Conservation (phyloP, 2,113 vertebrate species). For the Orycteropus afer region DNA sequence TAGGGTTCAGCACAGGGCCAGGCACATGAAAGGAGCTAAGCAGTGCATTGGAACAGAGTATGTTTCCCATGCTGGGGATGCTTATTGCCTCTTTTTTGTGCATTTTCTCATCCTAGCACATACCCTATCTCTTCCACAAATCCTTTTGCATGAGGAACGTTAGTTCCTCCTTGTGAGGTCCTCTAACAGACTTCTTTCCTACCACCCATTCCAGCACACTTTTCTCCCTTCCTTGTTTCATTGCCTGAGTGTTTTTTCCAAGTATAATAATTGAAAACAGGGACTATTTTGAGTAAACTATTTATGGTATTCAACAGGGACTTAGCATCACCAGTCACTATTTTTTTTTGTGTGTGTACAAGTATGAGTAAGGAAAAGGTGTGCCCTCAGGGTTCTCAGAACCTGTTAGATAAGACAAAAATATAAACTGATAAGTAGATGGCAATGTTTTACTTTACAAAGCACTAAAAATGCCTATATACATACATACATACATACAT, state of each 20-base stretch:
- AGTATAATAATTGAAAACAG: neutral
- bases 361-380: neutral
- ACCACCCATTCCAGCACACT: neutral
- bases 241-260: neutral
- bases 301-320: neutral
- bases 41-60: neutral
- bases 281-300: conserved; percentile 5
- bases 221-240: neutral
- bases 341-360: neutral
- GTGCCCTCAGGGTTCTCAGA: neutral
- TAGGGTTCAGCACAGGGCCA: neutral
- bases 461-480: no score
- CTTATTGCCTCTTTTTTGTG: neutral
- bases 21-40: neutral
- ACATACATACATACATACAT: no score
- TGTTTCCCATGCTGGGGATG: neutral
- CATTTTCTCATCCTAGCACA: neutral
- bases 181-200: neutral
- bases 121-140: neutral
- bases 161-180: neutral
- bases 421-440: neutral
- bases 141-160: neutral
- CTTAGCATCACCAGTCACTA: neutral
- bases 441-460: neutral
- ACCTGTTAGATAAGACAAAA: neutral